Conservation (phyloP, 2,888 invertebrate species). For the Xanthorhoe designata region DNA sequence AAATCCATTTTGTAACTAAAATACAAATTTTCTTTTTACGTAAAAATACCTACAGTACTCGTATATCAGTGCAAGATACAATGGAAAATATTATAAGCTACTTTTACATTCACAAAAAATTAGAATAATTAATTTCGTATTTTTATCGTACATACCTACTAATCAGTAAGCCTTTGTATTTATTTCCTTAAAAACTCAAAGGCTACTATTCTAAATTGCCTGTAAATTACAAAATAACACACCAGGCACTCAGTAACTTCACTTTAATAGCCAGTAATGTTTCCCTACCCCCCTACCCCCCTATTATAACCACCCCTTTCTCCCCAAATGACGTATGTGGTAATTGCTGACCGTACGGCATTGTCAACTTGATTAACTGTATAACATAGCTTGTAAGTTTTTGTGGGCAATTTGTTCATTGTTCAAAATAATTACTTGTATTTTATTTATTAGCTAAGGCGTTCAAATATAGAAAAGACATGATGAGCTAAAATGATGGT, state of each 20-base stretch:
- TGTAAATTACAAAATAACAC: slow-evolving; percentile 33
- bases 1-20: no score
- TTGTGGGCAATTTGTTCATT: slow-evolving; percentile 17
- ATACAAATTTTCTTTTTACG: no score
- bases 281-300: neutral
- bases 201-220: slow-evolving; percentile 11
- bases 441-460: neutral
- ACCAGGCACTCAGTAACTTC: slow-evolving; percentile 23
- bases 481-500: no score
- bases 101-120: no score
- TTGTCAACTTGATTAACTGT: slow-evolving; percentile 49
- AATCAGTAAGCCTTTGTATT: neutral
- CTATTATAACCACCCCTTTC: slow-evolving; percentile 7
- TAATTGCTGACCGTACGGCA: slow-evolving; percentile 44
- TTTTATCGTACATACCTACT: neutral
- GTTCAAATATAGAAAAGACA: no score
- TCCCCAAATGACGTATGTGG: slow-evolving; percentile 21
- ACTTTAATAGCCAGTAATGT: slow-evolving; percentile 32
- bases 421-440: neutral
- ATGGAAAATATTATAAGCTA: no score
- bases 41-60: no score
- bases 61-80: no score
- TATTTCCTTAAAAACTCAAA: neutral
- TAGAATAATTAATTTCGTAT: no score
- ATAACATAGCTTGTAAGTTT: slow-evolving; percentile 16